Evolutionary conservation across 2,113 vertebrate species (phyloP).

Genomic region (Myrmecophaga tridactyla): DNA sequence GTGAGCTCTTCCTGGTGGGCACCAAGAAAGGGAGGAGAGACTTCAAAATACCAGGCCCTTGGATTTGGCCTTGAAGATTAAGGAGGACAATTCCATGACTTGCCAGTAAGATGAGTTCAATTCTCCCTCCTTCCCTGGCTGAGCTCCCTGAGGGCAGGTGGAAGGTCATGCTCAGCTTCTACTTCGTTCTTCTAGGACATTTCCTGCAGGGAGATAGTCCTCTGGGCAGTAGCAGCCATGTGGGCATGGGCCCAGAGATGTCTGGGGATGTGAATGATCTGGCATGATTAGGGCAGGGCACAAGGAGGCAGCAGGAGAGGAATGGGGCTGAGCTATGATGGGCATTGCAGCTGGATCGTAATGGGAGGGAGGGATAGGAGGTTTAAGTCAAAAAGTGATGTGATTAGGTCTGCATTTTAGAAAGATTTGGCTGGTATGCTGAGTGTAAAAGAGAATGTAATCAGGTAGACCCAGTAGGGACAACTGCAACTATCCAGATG

Average conservation of each 20-base stretch:
- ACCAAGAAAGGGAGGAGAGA: not conserved
- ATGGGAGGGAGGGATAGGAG: not conserved
- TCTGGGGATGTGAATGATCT: not conserved
- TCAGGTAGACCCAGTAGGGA: not conserved
- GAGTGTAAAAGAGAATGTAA: not conserved
- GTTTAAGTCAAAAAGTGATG: not conserved
- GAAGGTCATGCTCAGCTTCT: no score
- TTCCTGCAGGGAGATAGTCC: not conserved
- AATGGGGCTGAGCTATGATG: not conserved
- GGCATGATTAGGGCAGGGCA: not conserved
- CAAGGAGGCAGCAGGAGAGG: rapidly evolving
- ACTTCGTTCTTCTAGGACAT: not conserved
- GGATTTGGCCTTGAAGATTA: not conserved
- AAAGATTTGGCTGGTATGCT: not conserved
- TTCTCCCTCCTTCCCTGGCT: not conserved
- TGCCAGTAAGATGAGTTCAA: not conserved
- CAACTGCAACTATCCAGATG: not conserved
- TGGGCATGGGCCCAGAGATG: not conserved
- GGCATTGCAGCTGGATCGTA: not conserved
- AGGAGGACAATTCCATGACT: not conserved
- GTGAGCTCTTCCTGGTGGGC: not conserved
- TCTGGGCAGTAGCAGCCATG: not conserved
- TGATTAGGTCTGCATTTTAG: not conserved
- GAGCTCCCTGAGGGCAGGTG: not conserved
- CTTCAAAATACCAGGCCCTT: not conserved